These are phyloP conservation scores for Oophaga pumilio DNA, from an alignment of 2,113 vertebrate genomes.

Conservation along the genomic window DNA sequence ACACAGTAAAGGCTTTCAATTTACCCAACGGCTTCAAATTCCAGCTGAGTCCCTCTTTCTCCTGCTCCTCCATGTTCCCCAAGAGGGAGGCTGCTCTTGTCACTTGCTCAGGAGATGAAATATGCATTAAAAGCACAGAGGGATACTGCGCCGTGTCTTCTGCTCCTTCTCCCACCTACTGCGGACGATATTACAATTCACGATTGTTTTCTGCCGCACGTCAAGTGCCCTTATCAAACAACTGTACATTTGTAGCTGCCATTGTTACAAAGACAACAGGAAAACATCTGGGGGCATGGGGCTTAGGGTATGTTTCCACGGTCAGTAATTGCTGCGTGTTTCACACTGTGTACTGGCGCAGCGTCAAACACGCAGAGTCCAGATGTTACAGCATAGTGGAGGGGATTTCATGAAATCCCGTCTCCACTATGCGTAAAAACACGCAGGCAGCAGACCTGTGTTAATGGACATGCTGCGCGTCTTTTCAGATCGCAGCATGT, in stretches of 20 bases:
- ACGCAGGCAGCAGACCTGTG: too few species aligned
- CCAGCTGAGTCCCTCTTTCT: conserved; percentile 30
- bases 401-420: too few species aligned
- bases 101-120: conserved; percentile 9
- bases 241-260: conserved; percentile 7
- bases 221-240: conserved; percentile 2
- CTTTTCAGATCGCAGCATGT: too few species aligned
- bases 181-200: conserved; percentile 36
- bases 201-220: conserved; percentile 1
- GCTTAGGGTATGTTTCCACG: too few species aligned
- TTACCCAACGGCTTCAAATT: not conserved
- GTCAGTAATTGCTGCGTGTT: too few species aligned
- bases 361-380: too few species aligned
- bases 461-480: too few species aligned
- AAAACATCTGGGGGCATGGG: not conserved
- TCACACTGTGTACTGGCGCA: too few species aligned
- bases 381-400: too few species aligned
- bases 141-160: not conserved
- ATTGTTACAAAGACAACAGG: conserved; percentile 12
- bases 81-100: not conserved
- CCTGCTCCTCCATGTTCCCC: not conserved
- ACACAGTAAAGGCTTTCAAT: conserved; percentile 8
- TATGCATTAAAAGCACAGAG: conserved; percentile 20
- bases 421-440: too few species aligned
- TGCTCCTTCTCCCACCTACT: conserved; percentile 11